These are phyloP conservation scores for Aspidiotus destructor DNA, from an alignment of 2,888 invertebrate genomes.

Conservation along the genomic window DNA sequence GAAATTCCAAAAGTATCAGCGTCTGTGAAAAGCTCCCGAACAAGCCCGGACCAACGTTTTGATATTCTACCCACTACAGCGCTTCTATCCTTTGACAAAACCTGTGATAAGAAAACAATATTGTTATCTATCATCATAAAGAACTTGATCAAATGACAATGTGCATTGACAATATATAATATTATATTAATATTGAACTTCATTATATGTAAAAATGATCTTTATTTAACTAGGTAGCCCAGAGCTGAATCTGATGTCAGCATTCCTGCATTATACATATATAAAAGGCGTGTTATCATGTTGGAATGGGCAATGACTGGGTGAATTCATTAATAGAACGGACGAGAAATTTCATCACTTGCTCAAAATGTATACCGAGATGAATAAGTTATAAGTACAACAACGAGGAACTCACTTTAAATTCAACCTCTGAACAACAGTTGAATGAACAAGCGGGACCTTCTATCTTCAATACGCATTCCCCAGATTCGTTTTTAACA, in stretches of 20 bases:
- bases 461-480: slow-evolving; percentile 64
- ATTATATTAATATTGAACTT: too few relatives aligned
- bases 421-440: slow-evolving; percentile 73
- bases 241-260: too few relatives aligned
- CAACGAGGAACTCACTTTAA: slow-evolving; percentile 50
- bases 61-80: slow-evolving; percentile 75
- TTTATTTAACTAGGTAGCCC: neutral
- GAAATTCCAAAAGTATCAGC: slow-evolving; percentile 79
- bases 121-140: neutral
- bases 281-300: too few relatives aligned
- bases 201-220: neutral
- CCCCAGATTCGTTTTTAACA: slow-evolving; percentile 63
- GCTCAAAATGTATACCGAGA: too few relatives aligned
- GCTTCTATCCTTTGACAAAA: slow-evolving; percentile 64
- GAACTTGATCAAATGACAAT: neutral
- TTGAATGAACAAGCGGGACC: slow-evolving; percentile 66
- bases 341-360: too few relatives aligned
- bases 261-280: too few relatives aligned
- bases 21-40: slow-evolving; percentile 73
- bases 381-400: too few relatives aligned
- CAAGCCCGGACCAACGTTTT: slow-evolving; percentile 78
- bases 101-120: slow-evolving; percentile 44
- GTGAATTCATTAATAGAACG: too few relatives aligned
- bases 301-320: too few relatives aligned
- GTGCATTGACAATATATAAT: too few relatives aligned